Percentiles rank a stretch among this genome's conserved stretches.
Conservation (phyloP, 2,113 vertebrate species). For the Telmatochromis bifrenatus region DNA sequence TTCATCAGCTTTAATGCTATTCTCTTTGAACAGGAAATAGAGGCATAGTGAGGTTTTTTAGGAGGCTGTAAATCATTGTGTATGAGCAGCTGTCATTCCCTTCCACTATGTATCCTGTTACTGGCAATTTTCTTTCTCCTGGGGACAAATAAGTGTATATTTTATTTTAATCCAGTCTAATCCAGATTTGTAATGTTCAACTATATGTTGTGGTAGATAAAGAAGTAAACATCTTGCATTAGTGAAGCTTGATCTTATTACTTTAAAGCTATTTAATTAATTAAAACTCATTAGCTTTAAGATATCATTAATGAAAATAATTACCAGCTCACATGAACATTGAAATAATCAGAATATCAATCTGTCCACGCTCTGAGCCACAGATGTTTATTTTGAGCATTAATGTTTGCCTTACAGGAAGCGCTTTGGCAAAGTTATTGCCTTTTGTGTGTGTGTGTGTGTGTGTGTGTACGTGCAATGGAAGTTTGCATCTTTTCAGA, state of each 20-base stretch:
- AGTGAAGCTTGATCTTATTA: neutral
- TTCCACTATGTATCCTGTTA: neutral
- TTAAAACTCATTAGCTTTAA: neutral
- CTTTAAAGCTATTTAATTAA: neutral
- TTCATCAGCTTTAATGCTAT: constrained; percentile 58
- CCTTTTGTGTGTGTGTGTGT: neutral
- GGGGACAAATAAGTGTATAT: neutral
- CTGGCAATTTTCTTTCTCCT: neutral
- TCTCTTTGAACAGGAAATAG: constrained; percentile 58
- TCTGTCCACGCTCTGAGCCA: neutral
- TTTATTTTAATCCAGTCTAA: neutral
- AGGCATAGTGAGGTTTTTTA: constrained; percentile 1
- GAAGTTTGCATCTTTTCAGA: neutral
- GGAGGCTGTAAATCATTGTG: constrained; percentile 29
- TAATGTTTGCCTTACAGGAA: neutral
- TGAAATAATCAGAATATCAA: neutral
- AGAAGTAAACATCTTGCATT: neutral
- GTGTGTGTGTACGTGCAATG: neutral
- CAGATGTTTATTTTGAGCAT: neutral
- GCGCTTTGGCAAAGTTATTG: neutral
- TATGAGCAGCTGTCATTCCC: constrained; percentile 21
- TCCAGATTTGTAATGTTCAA: neutral
- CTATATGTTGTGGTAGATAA: neutral
- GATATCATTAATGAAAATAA: neutral
- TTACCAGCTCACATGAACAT: neutral